Conservation (phyloP, 2,888 invertebrate species). For the Oeneis ivallda region DNA sequence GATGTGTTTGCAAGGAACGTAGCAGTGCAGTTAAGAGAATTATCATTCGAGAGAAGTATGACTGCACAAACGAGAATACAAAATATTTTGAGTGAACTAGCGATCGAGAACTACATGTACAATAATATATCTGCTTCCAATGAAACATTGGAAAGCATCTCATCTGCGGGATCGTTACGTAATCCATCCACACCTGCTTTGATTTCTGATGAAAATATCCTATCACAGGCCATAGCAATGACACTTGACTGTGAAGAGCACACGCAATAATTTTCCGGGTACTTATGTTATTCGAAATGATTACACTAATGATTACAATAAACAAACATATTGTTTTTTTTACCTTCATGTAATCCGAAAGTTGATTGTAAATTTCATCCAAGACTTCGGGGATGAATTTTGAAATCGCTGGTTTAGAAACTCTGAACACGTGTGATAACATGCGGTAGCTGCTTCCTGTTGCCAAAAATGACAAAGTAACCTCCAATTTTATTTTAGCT, state of each 20-base stretch:
- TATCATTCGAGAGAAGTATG: conserved; percentile 1
- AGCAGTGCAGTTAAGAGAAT: conserved; percentile 1
- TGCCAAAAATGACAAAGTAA: conserved; percentile 2
- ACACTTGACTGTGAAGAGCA: neutral
- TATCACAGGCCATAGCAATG: conserved; percentile 1
- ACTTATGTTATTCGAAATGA: neutral
- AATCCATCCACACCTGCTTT: too few species aligned
- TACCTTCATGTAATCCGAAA: neutral
- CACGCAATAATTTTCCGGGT: neutral
- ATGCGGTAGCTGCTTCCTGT: conserved; percentile 5
- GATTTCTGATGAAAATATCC: too few species aligned
- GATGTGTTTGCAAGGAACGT: neutral
- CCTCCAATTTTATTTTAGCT: too few species aligned
- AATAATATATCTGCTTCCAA: too few species aligned
- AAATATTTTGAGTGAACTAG: conserved; percentile 1
- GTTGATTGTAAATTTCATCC: neutral
- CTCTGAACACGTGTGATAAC: conserved; percentile 5
- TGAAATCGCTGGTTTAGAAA: conserved; percentile 4
- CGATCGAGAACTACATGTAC: neutral
- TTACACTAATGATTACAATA: neutral
- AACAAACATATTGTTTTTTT: neutral
- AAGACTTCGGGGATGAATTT: conserved; percentile 2
- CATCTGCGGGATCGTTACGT: too few species aligned
- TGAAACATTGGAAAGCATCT: too few species aligned
- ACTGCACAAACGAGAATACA: neutral